A percentile compares a stretch with the other conserved stretches of the same genome.
Conservation (phyloP, 2,797 vertebrate genomes). For the Otus scops region DNA sequence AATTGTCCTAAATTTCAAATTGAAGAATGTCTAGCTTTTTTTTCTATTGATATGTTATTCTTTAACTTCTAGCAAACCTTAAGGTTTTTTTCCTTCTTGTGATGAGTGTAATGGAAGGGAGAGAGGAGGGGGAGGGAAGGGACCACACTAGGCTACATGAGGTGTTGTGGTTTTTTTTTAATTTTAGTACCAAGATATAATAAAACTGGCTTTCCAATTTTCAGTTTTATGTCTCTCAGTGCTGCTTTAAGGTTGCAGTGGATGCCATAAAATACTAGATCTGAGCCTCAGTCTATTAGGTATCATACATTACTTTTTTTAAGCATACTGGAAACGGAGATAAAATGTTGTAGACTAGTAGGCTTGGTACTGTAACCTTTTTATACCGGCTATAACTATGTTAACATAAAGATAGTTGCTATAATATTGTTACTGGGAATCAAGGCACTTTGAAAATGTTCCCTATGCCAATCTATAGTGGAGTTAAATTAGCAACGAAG, state of each 20-base stretch:
- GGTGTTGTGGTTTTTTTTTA: not conserved
- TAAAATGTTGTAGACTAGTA: conserved; percentile 12
- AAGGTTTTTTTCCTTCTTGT: not conserved
- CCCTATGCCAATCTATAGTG: not conserved
- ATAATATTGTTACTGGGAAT: conserved; percentile 2
- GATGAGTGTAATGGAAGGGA: not conserved
- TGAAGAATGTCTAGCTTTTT: not conserved
- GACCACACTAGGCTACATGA: not conserved
- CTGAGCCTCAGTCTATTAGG: conserved; percentile 27
- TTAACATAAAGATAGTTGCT: conserved; percentile 13
- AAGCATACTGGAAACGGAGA: conserved; percentile 62
- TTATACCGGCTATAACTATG: not conserved
- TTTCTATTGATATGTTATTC: not conserved
- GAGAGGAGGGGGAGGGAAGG: not conserved
- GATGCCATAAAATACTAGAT: conserved; percentile 41
- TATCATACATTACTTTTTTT: conserved; percentile 10
- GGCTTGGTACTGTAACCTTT: conserved; percentile 14
- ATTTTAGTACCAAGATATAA: not conserved
- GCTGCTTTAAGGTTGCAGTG: conserved; percentile 27
- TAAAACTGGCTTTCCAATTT: not conserved
- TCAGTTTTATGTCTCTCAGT: conserved; percentile 22
- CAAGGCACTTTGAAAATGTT: not conserved
- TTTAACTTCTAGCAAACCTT: not conserved
- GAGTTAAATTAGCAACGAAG: conserved; percentile 15
- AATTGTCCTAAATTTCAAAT: not conserved